Conservation (phyloP, 2,888 invertebrate species). For the Leucoma salicis region DNA sequence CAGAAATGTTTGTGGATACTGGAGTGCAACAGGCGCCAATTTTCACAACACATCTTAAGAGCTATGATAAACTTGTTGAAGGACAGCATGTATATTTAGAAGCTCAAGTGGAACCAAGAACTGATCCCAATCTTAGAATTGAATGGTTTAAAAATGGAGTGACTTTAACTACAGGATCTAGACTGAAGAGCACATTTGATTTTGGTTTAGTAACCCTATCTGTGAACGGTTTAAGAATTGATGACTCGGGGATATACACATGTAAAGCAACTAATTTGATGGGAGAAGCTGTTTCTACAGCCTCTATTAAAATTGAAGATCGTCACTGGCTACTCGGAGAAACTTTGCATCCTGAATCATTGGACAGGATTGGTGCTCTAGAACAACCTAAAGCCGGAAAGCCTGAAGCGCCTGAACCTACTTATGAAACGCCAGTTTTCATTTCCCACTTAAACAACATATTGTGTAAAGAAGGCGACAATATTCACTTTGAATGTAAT, state of each 20-base stretch:
- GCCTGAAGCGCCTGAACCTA: constrained; percentile 87
- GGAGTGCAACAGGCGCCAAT: constrained; percentile 95
- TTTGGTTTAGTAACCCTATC: constrained; percentile 97
- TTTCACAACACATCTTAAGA: constrained; percentile 95
- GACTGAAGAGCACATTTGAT: constrained; percentile 96
- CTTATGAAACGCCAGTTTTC: constrained; percentile 93
- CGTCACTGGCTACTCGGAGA: constrained; percentile 94
- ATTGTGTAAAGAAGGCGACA: constrained; percentile 93
- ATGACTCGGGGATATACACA: constrained; percentile 97
- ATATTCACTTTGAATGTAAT: constrained; percentile 94
- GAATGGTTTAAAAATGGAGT: constrained; percentile 98
- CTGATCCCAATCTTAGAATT: constrained; percentile 92
- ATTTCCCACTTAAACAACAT: constrained; percentile 95
- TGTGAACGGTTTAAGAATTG: constrained; percentile 91
- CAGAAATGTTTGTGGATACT: constrained; percentile 92
- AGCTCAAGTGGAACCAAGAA: constrained; percentile 94
- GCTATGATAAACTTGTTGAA: constrained; percentile 91
- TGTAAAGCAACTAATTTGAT: constrained; percentile 96
- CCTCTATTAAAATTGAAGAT: constrained; percentile 94
- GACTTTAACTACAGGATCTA: constrained; percentile 91
- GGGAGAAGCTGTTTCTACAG: constrained; percentile 97
- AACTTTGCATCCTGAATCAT: constrained; percentile 93
- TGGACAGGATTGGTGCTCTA: constrained; percentile 91
- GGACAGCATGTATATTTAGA: constrained; percentile 93
- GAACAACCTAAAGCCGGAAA: constrained; percentile 89